phyloP scores from a whole-genome alignment of 2,797 vertebrate genomes.

The Mus caroli region DNA sequence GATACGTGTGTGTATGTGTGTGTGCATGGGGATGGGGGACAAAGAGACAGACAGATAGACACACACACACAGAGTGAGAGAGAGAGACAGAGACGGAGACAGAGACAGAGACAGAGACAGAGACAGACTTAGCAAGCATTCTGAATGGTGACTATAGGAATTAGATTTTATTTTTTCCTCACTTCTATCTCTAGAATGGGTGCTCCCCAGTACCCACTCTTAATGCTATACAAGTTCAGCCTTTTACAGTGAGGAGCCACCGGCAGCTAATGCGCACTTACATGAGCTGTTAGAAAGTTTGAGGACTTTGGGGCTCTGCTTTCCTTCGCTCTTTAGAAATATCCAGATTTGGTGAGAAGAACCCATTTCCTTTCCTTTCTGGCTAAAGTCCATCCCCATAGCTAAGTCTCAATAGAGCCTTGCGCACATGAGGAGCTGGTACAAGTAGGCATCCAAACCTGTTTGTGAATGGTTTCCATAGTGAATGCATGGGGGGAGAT shows the following conservation, averaged over 20 bases:
- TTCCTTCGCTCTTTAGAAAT: slow-evolving; percentile 19
- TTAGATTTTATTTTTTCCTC: background rate
- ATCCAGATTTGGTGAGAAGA: background rate
- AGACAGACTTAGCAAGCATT: background rate
- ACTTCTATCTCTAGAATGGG: background rate
- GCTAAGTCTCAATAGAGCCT: background rate
- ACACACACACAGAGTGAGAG: background rate
- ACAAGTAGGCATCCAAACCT: too few species aligned
- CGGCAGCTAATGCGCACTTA: too few species aligned
- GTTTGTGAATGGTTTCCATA: background rate
- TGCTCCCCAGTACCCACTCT: background rate
- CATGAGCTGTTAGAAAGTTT: background rate
- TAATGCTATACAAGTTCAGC: background rate
- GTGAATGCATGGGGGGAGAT: background rate
- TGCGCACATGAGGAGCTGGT: background rate
- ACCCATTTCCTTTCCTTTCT: background rate
- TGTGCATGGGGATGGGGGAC: background rate
- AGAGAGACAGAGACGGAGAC: background rate
- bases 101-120: background rate
- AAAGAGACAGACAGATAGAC: background rate
- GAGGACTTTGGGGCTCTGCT: background rate
- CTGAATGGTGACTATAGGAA: background rate
- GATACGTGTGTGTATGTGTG: too few species aligned
- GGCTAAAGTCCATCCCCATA: too few species aligned
- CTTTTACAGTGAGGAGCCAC: background rate